phyloP scores from a whole-genome alignment of 2,888 invertebrate species.

The Eupithecia subfuscata region DNA sequence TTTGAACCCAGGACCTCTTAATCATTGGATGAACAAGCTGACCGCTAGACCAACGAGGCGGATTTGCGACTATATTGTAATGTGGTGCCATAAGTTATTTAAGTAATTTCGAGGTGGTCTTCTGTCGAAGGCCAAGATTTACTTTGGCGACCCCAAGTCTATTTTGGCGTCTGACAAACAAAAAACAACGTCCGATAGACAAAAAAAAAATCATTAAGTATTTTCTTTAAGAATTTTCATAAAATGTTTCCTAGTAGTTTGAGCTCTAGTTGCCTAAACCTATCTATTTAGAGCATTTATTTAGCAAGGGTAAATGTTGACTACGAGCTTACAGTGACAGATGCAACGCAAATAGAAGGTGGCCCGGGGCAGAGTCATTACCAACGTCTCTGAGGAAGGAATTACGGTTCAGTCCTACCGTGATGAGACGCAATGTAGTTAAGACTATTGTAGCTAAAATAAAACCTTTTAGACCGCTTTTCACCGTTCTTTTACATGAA shows the following conservation, averaged over 20 bases:
- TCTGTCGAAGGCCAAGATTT: not conserved
- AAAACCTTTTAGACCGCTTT: not conserved
- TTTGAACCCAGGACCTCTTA: too few relatives aligned
- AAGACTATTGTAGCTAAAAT: constrained; percentile 1
- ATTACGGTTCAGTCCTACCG: not conserved
- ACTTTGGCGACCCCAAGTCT: not conserved
- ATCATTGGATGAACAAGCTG: too few relatives aligned
- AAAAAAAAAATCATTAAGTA: too few relatives aligned
- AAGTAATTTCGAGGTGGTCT: not conserved
- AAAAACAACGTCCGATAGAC: too few relatives aligned
- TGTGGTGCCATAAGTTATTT: too few relatives aligned
- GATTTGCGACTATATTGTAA: too few relatives aligned
- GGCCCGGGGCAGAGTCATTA: constrained; percentile 6
- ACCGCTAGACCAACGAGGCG: too few relatives aligned
- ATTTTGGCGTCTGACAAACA: not conserved
- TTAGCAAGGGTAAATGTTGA: not conserved
- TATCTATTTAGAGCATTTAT: not conserved
- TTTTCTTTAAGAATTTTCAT: not conserved
- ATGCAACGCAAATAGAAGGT: constrained; percentile 5
- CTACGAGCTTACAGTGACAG: not conserved
- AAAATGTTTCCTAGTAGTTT: not conserved
- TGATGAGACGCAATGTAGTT: not conserved
- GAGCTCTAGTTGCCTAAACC: not conserved
- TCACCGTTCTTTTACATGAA: not conserved
- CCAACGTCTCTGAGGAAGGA: constrained; percentile 3